Conservation (phyloP, 2,797 vertebrate species). For the Poecile montanus region DNA sequence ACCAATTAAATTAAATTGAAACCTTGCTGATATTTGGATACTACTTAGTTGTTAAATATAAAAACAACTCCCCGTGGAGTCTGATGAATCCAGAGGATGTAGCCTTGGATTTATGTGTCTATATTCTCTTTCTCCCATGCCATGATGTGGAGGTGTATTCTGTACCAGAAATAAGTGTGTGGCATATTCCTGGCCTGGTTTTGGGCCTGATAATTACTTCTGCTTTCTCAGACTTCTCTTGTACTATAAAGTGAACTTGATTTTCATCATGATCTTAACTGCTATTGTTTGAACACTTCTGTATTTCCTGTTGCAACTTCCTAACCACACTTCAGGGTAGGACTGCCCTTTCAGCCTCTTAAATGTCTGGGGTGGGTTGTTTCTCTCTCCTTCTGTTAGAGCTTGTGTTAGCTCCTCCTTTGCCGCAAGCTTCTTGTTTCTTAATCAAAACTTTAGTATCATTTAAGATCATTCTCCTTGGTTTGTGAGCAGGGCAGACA, state of each 20-base stretch:
- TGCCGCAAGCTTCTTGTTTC: background rate
- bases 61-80: background rate
- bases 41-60: background rate
- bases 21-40: background rate
- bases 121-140: background rate
- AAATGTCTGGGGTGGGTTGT: background rate
- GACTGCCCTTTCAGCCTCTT: constrained; percentile 21
- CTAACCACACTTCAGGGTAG: background rate
- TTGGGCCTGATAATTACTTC: background rate
- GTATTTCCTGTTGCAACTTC: constrained; percentile 24
- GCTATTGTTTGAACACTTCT: background rate
- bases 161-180: background rate
- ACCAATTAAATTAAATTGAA: background rate
- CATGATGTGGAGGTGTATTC: background rate
- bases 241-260: background rate
- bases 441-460: background rate
- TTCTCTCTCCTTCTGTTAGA: background rate
- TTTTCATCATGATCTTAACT: background rate
- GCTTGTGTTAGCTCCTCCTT: background rate
- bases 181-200: background rate
- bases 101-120: background rate
- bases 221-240: constrained; percentile 11
- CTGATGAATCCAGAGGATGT: background rate
- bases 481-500: background rate
- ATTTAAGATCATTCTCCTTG: background rate